Evolutionary conservation across 2,888 invertebrate genomes (phyloP).

Genomic region (Cylloceria caligata): DNA sequence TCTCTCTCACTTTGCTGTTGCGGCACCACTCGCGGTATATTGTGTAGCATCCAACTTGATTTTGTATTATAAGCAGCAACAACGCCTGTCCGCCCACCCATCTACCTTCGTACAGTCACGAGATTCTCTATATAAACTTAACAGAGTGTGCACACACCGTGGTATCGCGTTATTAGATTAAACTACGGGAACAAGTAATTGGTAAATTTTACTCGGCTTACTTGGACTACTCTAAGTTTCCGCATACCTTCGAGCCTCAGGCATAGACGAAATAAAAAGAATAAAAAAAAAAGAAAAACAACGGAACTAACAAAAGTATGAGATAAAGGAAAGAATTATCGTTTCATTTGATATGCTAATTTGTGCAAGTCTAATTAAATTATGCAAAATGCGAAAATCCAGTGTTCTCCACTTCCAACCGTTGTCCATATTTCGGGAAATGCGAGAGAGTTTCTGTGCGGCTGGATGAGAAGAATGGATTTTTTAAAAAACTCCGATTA

Average conservation of each 20-base stretch:
- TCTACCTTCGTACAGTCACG: neutral
- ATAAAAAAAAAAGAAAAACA: neutral
- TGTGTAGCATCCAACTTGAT: slow-evolving; percentile 45
- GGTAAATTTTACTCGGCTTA: slow-evolving; percentile 32
- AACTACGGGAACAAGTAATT: slow-evolving; percentile 34
- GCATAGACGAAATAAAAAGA: slow-evolving; percentile 8
- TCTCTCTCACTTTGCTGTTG: neutral
- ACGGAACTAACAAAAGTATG: slow-evolving; percentile 26
- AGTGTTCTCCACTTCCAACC: slow-evolving; percentile 33
- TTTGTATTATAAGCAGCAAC: slow-evolving; percentile 37
- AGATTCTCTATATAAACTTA: slow-evolving; percentile 29
- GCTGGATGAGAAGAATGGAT: slow-evolving; percentile 29
- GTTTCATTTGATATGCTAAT: slow-evolving; percentile 68
- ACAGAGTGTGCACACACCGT: slow-evolving; percentile 3
- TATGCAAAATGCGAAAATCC: slow-evolving; percentile 66
- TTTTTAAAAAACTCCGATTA: slow-evolving; percentile 23
- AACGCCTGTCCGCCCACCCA: slow-evolving; percentile 41
- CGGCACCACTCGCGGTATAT: slow-evolving; percentile 11
- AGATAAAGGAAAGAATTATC: slow-evolving; percentile 65
- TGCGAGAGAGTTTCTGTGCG: slow-evolving; percentile 31
- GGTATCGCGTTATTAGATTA: slow-evolving; percentile 21
- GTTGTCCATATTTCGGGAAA: slow-evolving; percentile 27
- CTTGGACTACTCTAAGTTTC: slow-evolving; percentile 6
- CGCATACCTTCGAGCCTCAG: slow-evolving; percentile 15
- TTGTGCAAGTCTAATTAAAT: slow-evolving; percentile 66